These are phyloP conservation scores for Dyspetes luteomarginatus DNA, from an alignment of 2,888 invertebrate genomes.

Conservation along the genomic window DNA sequence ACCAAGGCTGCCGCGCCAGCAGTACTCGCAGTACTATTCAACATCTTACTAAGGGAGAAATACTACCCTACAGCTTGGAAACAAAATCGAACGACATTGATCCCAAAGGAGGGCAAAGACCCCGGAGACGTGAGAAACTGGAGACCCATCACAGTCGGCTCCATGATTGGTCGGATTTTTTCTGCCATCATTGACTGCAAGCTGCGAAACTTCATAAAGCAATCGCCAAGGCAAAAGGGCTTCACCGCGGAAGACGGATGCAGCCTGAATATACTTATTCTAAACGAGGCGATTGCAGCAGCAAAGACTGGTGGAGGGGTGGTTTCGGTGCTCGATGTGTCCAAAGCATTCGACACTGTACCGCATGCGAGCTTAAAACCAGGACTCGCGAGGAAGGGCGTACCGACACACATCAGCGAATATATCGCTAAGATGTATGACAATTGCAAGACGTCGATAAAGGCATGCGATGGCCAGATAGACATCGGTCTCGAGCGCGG, in stretches of 20 bases:
- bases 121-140: slow-evolving; percentile 69
- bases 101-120: slow-evolving; percentile 77
- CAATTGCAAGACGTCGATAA: slow-evolving; percentile 31
- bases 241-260: slow-evolving; percentile 74
- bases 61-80: neutral
- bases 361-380: slow-evolving; percentile 49
- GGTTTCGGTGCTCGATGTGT: slow-evolving; percentile 59
- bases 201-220: slow-evolving; percentile 62
- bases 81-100: slow-evolving; percentile 50
- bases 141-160: slow-evolving; percentile 76
- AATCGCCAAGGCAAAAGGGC: slow-evolving; percentile 75
- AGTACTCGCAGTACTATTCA: neutral
- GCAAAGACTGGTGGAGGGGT: slow-evolving; percentile 52
- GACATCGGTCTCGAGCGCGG: slow-evolving; percentile 21
- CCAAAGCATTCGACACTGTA: slow-evolving; percentile 70
- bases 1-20: neutral
- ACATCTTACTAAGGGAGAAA: neutral
- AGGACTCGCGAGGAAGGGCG: slow-evolving; percentile 24
- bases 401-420: neutral
- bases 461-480: neutral
- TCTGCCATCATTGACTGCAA: slow-evolving; percentile 73
- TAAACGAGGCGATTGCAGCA: slow-evolving; percentile 20
- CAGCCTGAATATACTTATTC: slow-evolving; percentile 51
- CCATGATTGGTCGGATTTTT: no score
- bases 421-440: neutral